Base-by-base conservation (phyloP, 2,113 vertebrate genomes). In the Mastomys coucha region DNA sequence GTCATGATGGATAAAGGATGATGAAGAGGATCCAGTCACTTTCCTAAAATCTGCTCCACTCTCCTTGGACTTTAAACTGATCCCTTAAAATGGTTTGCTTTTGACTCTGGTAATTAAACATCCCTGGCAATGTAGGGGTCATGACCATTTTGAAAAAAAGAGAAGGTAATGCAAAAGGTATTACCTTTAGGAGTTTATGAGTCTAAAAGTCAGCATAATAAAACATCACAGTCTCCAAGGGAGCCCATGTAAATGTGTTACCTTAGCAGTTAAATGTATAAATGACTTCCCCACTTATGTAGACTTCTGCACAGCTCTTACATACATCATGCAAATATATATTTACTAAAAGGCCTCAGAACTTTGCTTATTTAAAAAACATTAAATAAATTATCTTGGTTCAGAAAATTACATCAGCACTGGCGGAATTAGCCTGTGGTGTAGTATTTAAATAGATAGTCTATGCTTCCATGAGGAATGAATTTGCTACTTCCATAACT, bases 151-250 rank as follows among this genome's bases (percentile, higher is more conserved):
- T 90, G 84, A 72, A 77, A 92, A 92, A 84, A 36, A 77, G 26
- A 88, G 8, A 49, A 60, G 73, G 45, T 65, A 80, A 70, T 91
- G 31, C 6, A 56, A 73, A 7, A 42, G 51, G 11, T 67, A 33
- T 91, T 91, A 81, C 76, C 85, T 96, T 76, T 84, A 87, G 82
- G 93, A 91, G 73, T 97, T 86, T 93, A 85, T 88, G 89, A 95
- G 33, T 58, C 36, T 97, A 45, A 93, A 96, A 95, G 80, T 96
- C 94, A 93, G 65, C 56, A 91, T 91, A 82, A 95, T 98, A 94
- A 96, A 97, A 85, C 51, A 94, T 78, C 80, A 33, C 7, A 36
- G 36, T 86, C 82, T 93, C 88, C 42, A 45, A 85, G 22, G 36
- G 36, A 93, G n/a, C n/a, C n/a, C 17, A 73, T 92, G 78, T 51